Evolutionary conservation across 2,113 vertebrate genomes (phyloP), one percentile per base, ranked within the genome.

Genomic region (Engystomops pustulosus): DNA sequence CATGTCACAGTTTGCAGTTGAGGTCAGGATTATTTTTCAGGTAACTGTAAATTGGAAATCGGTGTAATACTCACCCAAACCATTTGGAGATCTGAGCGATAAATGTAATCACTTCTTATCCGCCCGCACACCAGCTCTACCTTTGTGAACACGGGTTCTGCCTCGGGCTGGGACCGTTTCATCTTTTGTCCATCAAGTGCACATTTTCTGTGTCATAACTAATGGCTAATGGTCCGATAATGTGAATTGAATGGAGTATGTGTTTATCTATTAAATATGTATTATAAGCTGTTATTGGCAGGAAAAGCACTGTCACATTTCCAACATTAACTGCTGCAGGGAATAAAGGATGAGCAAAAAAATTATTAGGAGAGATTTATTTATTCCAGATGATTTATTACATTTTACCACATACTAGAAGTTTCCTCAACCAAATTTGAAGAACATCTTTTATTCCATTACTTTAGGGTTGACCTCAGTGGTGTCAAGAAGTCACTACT

Each of bases 211-310:
- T 34, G 4, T 18, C 20, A n/a, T 77, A 38, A 58, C 32, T 58
- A 6, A 58, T 3, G 34, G 49, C 51, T 77, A 77, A 77, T 77
- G 45, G 30, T 7, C 18, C 58, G 0, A 36, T 77, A 77, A 77
- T 77, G 74, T 38, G 51, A 25, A 18, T 77, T 58, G 36, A 77
- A 77, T 77, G 30, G 51, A 58, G 10, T 77, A 51, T 55, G 74
- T 36, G 51, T 58, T 55, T 77, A 51, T 15, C 18, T 51, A 77
- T 77, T 77, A 77, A 76, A 58, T 55, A n/a, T 77, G 49, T 77
- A 77, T 38, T 77, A 77, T 38, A 58, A 36, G 4, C 32, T 58
- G 30, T 53, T 58, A 38, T 55, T 23, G 9, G 30, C 30, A 53
- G 18, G 6, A 77, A 38, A 55, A 55, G 32, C 32, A 58, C 49